Evolutionary conservation across 2,113 vertebrate species (phyloP).

Genomic region (Polypterus bichir): DNA sequence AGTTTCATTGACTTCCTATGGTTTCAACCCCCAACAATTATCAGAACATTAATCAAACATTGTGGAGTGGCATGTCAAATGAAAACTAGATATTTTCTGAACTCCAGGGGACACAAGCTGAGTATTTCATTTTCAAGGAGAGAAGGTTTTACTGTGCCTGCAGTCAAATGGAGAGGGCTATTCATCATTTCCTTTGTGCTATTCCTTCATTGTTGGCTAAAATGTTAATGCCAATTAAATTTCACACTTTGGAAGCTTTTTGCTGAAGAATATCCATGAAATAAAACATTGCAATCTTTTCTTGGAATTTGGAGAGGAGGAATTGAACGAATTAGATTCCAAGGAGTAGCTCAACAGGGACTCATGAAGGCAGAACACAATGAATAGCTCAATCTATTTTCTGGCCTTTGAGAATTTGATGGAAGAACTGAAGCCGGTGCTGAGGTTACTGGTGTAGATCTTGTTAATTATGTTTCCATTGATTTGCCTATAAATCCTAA

Average conservation of each 20-base stretch:
- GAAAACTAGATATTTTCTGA: too few species aligned
- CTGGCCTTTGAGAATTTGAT: not conserved
- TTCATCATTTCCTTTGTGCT: not conserved
- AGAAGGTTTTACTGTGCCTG: too few species aligned
- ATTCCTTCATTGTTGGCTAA: not conserved
- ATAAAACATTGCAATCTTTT: not conserved
- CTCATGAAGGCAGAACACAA: not conserved
- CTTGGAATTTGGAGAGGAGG: too few species aligned
- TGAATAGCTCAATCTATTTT: not conserved
- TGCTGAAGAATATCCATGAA: not conserved
- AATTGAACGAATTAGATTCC: too few species aligned
- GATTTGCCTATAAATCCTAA: constrained; percentile 29
- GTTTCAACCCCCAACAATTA: too few species aligned
- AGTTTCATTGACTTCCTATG: too few species aligned
- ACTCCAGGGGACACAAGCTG: too few species aligned
- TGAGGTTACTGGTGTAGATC: constrained; percentile 21
- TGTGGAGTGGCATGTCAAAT: too few species aligned
- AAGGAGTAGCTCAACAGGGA: too few species aligned
- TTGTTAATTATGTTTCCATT: constrained; percentile 25
- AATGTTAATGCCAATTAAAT: not conserved
- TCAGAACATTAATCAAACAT: too few species aligned
- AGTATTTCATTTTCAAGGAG: too few species aligned
- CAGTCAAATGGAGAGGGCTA: not conserved
- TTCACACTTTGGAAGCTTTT: not conserved
- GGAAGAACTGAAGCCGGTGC: not conserved